Conservation (phyloP, 1,140 invertebrate species). For the Halyomorpha halys region DNA sequence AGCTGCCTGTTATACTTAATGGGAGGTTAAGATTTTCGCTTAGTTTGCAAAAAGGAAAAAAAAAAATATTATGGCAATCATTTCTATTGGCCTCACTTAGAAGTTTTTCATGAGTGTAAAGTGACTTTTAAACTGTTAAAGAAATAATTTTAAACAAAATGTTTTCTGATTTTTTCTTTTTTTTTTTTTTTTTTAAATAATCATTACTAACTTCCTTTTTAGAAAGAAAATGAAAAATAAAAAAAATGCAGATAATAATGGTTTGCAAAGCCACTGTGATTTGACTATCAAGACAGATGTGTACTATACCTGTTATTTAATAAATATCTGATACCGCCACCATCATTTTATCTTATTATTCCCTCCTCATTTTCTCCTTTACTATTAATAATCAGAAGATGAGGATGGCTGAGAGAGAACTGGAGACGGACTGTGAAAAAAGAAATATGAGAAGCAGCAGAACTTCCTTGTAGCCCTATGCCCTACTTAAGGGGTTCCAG, state of each 20-base stretch:
- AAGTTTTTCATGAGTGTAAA: neutral
- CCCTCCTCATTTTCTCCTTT: too few species aligned
- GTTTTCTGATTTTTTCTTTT: neutral
- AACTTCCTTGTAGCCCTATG: too few species aligned
- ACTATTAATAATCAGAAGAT: too few species aligned
- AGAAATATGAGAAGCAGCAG: too few species aligned
- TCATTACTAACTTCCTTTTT: neutral
- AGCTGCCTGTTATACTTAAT: neutral
- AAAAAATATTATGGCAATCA: neutral
- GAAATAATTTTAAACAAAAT: neutral
- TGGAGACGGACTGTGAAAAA: too few species aligned
- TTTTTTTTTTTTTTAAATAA: slow-evolving; percentile 7
- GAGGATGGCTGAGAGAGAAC: too few species aligned
- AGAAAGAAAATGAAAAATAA: neutral
- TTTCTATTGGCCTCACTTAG: neutral
- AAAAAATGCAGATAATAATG: slow-evolving; percentile 8
- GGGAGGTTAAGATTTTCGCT: neutral
- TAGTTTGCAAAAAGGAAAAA: neutral
- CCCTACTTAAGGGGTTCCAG: too few species aligned
- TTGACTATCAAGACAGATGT: slow-evolving; percentile 12
- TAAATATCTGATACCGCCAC: slow-evolving; percentile 11
- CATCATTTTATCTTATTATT: too few species aligned
- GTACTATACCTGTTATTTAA: slow-evolving; percentile 15
- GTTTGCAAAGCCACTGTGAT: neutral
- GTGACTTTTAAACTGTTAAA: neutral